A percentile compares a stretch with the other conserved stretches of the same genome.
Conservation (phyloP, 2,888 invertebrate genomes). For the Dugesia japonica region DNA sequence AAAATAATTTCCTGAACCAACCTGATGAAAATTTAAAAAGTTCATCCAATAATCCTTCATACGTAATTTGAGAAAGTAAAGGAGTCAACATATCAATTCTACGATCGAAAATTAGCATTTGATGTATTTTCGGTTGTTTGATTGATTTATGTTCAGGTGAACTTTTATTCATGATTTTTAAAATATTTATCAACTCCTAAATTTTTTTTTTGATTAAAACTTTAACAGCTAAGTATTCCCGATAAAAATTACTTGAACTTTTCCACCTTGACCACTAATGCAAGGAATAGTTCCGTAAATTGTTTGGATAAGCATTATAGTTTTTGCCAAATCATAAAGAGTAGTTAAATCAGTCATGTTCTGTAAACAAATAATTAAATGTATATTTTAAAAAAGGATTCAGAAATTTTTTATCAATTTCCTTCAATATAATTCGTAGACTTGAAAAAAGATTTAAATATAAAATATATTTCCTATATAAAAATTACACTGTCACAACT, state of each 20-base stretch:
- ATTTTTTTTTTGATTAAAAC: too few species aligned
- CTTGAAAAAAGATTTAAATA: too few species aligned
- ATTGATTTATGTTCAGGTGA: too few species aligned
- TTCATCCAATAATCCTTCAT: conserved; percentile 3
- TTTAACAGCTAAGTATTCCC: too few species aligned
- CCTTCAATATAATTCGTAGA: too few species aligned
- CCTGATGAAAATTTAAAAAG: background rate
- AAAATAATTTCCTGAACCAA: background rate
- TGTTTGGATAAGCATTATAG: background rate
- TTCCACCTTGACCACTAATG: background rate
- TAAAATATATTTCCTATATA: too few species aligned
- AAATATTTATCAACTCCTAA: too few species aligned
- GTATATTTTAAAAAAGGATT: too few species aligned
- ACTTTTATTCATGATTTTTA: too few species aligned
- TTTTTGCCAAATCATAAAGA: conserved; percentile 1
- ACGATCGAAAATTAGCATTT: conserved; percentile 2
- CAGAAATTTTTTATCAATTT: too few species aligned
- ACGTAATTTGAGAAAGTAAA: background rate
- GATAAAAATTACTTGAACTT: background rate
- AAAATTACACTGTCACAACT: too few species aligned
- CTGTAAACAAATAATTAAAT: background rate
- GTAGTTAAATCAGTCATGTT: background rate
- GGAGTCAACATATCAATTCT: background rate
- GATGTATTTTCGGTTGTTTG: background rate
- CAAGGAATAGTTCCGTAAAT: background rate